These are phyloP conservation scores for Erinaceus europaeus DNA, from an alignment of 2,113 vertebrate species.

Conservation along the genomic window DNA sequence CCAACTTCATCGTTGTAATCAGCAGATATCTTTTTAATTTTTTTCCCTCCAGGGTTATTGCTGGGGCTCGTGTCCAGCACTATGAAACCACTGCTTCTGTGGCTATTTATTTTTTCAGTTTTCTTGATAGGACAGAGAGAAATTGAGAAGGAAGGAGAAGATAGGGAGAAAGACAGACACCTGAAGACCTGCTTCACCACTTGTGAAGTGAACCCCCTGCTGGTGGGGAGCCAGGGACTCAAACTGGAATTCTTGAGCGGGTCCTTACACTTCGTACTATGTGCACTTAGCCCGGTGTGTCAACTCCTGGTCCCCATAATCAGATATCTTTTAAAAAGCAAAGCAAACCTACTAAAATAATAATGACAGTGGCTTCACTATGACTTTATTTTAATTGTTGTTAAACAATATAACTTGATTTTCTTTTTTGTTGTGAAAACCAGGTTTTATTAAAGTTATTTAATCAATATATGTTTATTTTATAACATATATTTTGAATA, in stretches of 20 bases:
- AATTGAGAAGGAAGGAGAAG: neutral
- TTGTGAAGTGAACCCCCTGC: too few relatives aligned
- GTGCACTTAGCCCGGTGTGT: too few relatives aligned
- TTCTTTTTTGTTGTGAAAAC: slow-evolving; percentile 41
- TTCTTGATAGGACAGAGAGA: too few relatives aligned
- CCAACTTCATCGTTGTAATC: too few relatives aligned
- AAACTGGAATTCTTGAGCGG: neutral
- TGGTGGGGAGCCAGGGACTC: too few relatives aligned
- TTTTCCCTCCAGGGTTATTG: too few relatives aligned
- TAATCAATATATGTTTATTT: slow-evolving; percentile 35
- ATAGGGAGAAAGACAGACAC: neutral
- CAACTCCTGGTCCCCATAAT: neutral
- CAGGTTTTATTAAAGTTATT: slow-evolving; percentile 54
- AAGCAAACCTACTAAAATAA: neutral
- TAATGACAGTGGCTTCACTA: too few relatives aligned
- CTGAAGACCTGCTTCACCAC: neutral
- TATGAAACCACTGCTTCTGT: too few relatives aligned
- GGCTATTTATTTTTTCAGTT: too few relatives aligned
- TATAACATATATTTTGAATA: too few relatives aligned
- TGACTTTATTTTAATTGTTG: slow-evolving; percentile 25
- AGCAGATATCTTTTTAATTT: too few relatives aligned
- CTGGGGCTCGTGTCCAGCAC: too few relatives aligned
- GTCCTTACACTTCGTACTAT: neutral
- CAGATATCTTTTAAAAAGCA: neutral
- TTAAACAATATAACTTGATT: neutral